A percentile compares a stretch with the other conserved stretches of the same genome.
These are phyloP conservation scores for Sesamia nonagrioides DNA, from an alignment of 1,140 invertebrate species.

Conservation along the genomic window DNA sequence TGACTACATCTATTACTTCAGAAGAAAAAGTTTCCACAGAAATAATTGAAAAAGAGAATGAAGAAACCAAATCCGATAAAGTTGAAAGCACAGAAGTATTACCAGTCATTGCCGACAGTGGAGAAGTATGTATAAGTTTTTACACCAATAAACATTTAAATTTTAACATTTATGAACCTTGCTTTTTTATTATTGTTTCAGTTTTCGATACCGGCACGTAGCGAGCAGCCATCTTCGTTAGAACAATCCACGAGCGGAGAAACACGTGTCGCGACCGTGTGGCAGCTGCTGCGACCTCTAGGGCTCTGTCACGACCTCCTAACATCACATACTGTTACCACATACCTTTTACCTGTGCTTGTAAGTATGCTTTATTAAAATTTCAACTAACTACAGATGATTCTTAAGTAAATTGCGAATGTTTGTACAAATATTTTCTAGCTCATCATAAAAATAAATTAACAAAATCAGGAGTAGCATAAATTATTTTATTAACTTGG, in stretches of 20 bases:
- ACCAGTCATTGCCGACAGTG: constrained; percentile 72
- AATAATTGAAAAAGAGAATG: constrained; percentile 78
- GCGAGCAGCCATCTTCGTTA: constrained; percentile 78
- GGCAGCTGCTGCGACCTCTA: constrained; percentile 94
- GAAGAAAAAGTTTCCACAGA: constrained; percentile 83
- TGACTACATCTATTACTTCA: constrained; percentile 75
- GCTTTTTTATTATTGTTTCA: constrained; percentile 50
- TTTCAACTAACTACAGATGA: neutral
- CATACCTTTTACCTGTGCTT: constrained; percentile 97
- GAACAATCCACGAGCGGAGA: constrained; percentile 78
- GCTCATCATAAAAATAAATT: too few species aligned
- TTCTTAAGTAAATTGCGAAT: too few species aligned
- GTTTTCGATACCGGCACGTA: constrained; percentile 69
- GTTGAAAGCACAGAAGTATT: constrained; percentile 65
- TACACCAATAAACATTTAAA: neutral
- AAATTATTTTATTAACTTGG: too few species aligned
- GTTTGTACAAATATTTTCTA: neutral
- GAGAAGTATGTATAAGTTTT: constrained; percentile 85
- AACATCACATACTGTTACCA: constrained; percentile 95
- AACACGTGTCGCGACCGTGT: constrained; percentile 79
- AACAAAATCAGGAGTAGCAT: too few species aligned
- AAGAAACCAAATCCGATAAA: constrained; percentile 67
- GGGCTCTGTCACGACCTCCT: constrained; percentile 97
- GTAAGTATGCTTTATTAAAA: constrained; percentile 87
- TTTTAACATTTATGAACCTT: neutral